A percentile compares a stretch with the other conserved stretches of the same genome.
phyloP scores from a whole-genome alignment of 2,888 invertebrate species.

The Pyrrhosoma nymphula region DNA sequence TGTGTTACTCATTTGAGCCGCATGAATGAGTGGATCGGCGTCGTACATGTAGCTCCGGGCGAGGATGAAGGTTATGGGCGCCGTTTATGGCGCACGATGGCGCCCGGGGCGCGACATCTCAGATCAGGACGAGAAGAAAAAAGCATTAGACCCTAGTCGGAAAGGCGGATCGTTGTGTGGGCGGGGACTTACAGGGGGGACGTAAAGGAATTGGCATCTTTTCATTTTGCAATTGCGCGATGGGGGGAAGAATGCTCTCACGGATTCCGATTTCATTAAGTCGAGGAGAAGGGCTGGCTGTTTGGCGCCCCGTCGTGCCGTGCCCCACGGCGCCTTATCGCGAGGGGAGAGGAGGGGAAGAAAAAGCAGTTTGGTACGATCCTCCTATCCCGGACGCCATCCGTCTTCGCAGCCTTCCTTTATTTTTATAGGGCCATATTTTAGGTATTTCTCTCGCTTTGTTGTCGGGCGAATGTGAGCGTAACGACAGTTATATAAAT shows the following conservation, averaged over 20 bases:
- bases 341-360: not conserved
- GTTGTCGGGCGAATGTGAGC: not conserved
- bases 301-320: not conserved
- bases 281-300: not conserved
- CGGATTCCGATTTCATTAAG: conserved; percentile 23
- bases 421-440: not conserved
- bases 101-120: not conserved
- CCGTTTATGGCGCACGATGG: not conserved
- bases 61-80: not conserved
- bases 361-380: not conserved
- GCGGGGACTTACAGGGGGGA: no score
- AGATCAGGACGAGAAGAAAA: not conserved
- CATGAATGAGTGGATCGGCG: not conserved
- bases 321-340: not conserved
- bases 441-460: not conserved
- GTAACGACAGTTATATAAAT: conserved; percentile 9
- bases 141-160: not conserved
- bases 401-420: not conserved
- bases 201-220: no score
- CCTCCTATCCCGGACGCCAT: not conserved
- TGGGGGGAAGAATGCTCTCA: not conserved
- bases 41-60: not conserved
- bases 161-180: not conserved
- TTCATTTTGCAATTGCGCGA: conserved; percentile 8
- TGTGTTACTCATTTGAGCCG: not conserved